phyloP scores from a whole-genome alignment of 2,797 vertebrate species.

The Esox lucius region DNA sequence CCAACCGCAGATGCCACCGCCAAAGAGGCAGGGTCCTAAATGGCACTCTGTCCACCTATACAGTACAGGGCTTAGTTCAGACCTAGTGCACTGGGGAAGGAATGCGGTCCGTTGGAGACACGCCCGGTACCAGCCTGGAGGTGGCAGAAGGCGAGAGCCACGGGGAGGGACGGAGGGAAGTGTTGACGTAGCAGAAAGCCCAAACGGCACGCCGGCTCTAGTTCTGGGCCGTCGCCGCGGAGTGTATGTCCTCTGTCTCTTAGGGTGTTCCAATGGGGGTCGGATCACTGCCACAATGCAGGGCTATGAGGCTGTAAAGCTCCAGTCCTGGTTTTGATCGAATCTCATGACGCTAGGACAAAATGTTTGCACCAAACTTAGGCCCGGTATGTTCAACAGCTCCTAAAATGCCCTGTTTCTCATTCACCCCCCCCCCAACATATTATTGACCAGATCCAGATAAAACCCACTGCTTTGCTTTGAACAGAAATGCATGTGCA shows the following conservation, averaged over 20 bases:
- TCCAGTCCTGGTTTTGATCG: background rate
- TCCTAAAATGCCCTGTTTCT: no score
- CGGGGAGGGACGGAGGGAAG: constrained; percentile 57
- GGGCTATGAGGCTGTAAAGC: background rate
- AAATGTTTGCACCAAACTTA: background rate
- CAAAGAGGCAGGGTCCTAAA: constrained; percentile 6
- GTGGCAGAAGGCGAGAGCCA: constrained; percentile 68
- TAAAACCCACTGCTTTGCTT: no score
- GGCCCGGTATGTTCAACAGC: no score
- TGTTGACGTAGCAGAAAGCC: constrained; percentile 65
- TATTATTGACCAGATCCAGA: no score
- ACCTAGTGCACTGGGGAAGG: background rate
- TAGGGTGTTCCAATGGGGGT: constrained; percentile 32
- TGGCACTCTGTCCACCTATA: background rate
- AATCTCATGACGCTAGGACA: background rate
- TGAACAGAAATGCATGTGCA: no score
- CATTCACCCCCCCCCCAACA: no score
- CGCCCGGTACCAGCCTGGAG: constrained; percentile 31
- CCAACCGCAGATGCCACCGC: constrained; percentile 34
- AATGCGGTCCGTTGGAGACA: background rate
- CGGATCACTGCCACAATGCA: constrained; percentile 23
- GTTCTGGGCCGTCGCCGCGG: constrained; percentile 53
- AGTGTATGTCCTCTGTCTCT: constrained; percentile 44
- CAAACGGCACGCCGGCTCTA: constrained; percentile 60
- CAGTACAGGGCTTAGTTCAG: background rate